phyloP scores from a whole-genome alignment of 2,797 vertebrate species.

The Enteromius argenteus region DNA sequence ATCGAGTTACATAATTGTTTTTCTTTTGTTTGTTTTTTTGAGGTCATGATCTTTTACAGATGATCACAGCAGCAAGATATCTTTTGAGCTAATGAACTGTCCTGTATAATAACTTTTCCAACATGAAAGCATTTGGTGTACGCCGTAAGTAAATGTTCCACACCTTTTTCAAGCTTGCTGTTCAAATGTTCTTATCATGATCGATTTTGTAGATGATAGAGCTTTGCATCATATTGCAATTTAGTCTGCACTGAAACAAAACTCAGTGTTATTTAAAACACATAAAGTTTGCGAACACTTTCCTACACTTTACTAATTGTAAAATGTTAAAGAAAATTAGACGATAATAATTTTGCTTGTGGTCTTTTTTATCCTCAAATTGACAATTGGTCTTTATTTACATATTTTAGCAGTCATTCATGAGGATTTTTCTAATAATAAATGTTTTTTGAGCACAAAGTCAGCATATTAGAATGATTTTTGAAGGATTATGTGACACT shows the following conservation, averaged over 20 bases:
- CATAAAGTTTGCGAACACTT: too few species aligned
- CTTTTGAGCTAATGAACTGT: slow-evolving; percentile 6
- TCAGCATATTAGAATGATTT: not conserved
- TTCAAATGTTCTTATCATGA: slow-evolving; percentile 37
- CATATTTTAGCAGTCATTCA: slow-evolving; percentile 7
- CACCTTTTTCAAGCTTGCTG: slow-evolving; percentile 46
- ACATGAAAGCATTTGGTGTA: slow-evolving; percentile 19
- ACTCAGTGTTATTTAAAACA: not conserved
- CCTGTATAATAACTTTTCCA: slow-evolving; percentile 19
- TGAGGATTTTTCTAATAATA: not conserved
- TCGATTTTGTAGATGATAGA: not conserved
- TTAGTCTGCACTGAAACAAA: not conserved
- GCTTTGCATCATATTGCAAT: not conserved
- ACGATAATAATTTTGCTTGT: not conserved
- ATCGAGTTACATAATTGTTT: not conserved
- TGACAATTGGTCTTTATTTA: not conserved
- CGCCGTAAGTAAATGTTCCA: slow-evolving; percentile 41
- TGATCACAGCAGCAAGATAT: not conserved
- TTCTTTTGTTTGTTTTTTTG: not conserved
- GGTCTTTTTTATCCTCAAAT: not conserved
- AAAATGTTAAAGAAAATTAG: not conserved
- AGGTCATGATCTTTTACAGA: not conserved
- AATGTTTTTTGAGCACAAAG: not conserved
- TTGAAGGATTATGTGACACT: not conserved
- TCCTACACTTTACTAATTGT: not conserved